Base-by-base conservation (phyloP, 1,140 invertebrate species). In the Drosophila parabipectinata region DNA sequence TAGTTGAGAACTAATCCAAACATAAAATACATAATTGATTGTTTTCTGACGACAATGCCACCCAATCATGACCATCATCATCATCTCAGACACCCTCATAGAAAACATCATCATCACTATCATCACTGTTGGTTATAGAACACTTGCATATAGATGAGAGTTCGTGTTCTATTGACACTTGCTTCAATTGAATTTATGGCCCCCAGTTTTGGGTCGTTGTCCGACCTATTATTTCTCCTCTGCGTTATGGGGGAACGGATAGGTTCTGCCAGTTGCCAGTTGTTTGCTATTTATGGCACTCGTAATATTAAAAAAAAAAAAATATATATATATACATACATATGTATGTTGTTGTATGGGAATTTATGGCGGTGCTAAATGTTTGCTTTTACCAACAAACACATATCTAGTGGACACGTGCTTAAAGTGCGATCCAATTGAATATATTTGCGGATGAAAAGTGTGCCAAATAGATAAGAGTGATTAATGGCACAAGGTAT, bases 111-210 rank as follows among this genome's bases (percentile, higher is more conserved):
- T 48, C 30, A 59, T 44, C 24, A 52, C 39, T 15, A 8, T 44
- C 6, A 64, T 57, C 12, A 45, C 54, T 67, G 26, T 15, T 15
- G 15, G 15, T 15, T 15, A 15, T 15, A 15, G 15, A 15, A 15
- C 15, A 59, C 51, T 69, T 69, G 64, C 44, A 76, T 57, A 72
- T 51, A 41, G 67, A 62, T 53, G 74, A 77, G 73, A 45, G 54
- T 68, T 79, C 55, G 59, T 79, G 77, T 75, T 79, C 76, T 79
- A 79, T 79, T 79, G 77, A 79, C 77, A 79, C 76, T 79, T 79
- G 76, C 63, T 64, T 79, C 76, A 79, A 79, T 74, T 79, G 76
- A 79, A 74, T 79, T 77, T 79, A 79, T 68, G 76, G 71, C 44
- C 34, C 51, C 47, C 28, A 77, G 60, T 72, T 72, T 68, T 74